Evolutionary conservation across 2,797 vertebrate species (phyloP).

Genomic region (Cryptoprocta ferox): DNA sequence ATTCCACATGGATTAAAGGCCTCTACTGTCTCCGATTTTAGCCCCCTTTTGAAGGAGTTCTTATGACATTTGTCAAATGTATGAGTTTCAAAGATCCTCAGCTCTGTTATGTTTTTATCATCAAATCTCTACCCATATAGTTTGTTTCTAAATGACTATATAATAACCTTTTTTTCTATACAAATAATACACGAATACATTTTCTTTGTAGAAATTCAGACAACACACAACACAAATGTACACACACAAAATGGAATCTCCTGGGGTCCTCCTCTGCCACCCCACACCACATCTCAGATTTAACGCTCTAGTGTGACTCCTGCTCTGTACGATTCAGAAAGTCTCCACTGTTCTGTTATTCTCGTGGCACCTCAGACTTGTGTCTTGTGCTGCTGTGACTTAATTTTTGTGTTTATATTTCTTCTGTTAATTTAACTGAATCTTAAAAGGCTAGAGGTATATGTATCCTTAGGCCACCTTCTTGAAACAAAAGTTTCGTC

Average conservation of each 20-base stretch:
- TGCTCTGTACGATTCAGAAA: background rate
- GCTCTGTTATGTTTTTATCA: background rate
- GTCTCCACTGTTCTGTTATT: background rate
- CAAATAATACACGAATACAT: background rate
- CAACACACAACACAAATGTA: background rate
- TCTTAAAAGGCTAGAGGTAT: background rate
- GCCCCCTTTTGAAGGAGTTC: background rate
- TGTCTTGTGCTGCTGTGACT: background rate
- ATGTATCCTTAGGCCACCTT: background rate
- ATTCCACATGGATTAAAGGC: background rate
- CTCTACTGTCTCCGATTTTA: background rate
- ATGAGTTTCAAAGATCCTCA: background rate
- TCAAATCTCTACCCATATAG: background rate
- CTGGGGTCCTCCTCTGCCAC: background rate
- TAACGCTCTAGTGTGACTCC: background rate
- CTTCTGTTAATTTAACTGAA: slow-evolving; percentile 7
- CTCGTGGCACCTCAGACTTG: background rate
- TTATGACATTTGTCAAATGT: background rate
- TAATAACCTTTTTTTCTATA: background rate
- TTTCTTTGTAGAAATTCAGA: slow-evolving; percentile 17
- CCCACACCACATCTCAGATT: background rate
- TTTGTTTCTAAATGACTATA: background rate
- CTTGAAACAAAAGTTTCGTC: background rate
- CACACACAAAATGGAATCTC: background rate
- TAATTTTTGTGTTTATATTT: slow-evolving; percentile 26